These are phyloP conservation scores for Erythrocercus mccallii DNA, from an alignment of 2,113 vertebrate genomes.

Conservation along the genomic window DNA sequence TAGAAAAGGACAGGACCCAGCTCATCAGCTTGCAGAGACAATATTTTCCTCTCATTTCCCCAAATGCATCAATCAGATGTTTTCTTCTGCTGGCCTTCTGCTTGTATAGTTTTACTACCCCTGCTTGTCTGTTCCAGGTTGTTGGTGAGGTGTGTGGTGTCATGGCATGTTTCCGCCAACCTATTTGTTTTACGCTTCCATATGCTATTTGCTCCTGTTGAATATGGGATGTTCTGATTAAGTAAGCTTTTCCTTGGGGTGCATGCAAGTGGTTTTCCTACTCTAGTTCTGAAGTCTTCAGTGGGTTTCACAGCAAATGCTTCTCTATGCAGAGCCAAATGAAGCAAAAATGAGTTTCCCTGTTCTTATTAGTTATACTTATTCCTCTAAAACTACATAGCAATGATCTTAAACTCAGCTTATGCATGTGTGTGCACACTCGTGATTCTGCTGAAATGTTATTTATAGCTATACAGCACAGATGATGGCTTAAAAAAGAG, in stretches of 20 bases:
- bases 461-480: slow-evolving; percentile 54
- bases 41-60: neutral
- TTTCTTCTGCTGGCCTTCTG: neutral
- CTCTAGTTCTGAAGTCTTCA: neutral
- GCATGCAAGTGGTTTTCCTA: neutral
- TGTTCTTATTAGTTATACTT: neutral
- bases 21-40: neutral
- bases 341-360: neutral
- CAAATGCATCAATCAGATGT: neutral
- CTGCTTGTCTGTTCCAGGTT: neutral
- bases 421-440: slow-evolving; percentile 12
- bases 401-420: neutral
- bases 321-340: neutral
- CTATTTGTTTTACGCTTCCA: neutral
- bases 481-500: slow-evolving; percentile 41
- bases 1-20: neutral
- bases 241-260: neutral
- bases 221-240: neutral
- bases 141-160: neutral
- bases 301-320: neutral
- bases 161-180: neutral
- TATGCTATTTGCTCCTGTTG: neutral
- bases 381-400: neutral
- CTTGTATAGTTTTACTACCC: neutral
- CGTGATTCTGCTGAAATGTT: slow-evolving; percentile 35